A percentile compares a stretch with the other conserved stretches of the same genome.
phyloP scores from a whole-genome alignment of 2,797 vertebrate species.

The Myotis pilosus region DNA sequence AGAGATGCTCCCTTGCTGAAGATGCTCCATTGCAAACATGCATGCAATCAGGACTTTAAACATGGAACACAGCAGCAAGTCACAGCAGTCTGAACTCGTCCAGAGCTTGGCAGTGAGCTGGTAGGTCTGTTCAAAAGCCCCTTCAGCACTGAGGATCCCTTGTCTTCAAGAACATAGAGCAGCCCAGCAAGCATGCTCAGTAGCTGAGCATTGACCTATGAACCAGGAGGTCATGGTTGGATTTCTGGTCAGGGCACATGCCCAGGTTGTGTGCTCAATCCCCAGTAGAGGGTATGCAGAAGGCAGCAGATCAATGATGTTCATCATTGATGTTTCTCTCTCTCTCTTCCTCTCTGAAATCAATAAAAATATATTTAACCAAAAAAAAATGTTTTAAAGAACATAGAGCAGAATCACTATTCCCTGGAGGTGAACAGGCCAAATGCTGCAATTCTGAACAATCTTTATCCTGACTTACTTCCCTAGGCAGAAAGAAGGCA shows the following conservation, averaged over 20 bases:
- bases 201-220: too few species aligned
- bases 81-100: background rate
- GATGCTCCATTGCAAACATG: background rate
- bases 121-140: background rate
- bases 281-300: too few species aligned
- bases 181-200: background rate
- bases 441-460: background rate
- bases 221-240: too few species aligned
- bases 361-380: too few species aligned
- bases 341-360: too few species aligned
- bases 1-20: background rate
- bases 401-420: background rate
- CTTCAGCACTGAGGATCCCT: background rate
- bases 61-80: background rate
- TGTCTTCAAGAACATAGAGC: background rate
- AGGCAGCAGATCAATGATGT: too few species aligned
- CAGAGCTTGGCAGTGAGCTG: too few species aligned
- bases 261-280: too few species aligned
- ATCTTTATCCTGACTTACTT: background rate
- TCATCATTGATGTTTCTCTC: too few species aligned
- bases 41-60: background rate
- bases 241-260: too few species aligned
- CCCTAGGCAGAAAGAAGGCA: background rate
- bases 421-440: background rate
- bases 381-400: background rate